Evolutionary conservation across 2,797 vertebrate genomes (phyloP).

Genomic region (Odontamblyopus rebecca): DNA sequence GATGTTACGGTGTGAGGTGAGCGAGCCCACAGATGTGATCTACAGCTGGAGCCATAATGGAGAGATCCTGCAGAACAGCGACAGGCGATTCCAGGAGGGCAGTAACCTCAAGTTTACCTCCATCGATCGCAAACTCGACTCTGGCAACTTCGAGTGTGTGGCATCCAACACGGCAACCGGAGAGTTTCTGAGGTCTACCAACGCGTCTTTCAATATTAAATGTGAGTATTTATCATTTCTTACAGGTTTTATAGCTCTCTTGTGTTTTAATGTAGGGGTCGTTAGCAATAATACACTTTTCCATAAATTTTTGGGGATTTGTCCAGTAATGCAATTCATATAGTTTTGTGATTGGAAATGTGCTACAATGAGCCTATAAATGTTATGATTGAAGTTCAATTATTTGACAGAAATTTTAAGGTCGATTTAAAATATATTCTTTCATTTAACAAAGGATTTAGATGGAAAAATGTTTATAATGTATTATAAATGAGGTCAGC

Average conservation of each 20-base stretch:
- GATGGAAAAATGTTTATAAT: no score
- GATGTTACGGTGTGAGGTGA: slow-evolving; percentile 93
- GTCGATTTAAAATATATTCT: no score
- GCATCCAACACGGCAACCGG: slow-evolving; percentile 68
- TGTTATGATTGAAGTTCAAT: neutral
- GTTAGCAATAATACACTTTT: neutral
- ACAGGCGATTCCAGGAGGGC: slow-evolving; percentile 87
- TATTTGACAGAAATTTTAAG: neutral
- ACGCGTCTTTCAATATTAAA: slow-evolving; percentile 96
- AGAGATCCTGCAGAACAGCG: slow-evolving; percentile 68
- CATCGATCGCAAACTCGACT: slow-evolving; percentile 85
- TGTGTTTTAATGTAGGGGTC: neutral
- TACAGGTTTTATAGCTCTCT: neutral
- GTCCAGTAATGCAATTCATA: no score
- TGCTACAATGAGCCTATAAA: neutral
- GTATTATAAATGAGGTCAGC: no score
- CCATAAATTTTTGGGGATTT: no score
- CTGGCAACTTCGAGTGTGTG: slow-evolving; percentile 87
- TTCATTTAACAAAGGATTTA: no score
- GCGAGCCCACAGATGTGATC: slow-evolving; percentile 61
- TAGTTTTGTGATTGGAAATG: neutral
- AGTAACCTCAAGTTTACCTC: slow-evolving; percentile 91
- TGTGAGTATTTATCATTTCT: slow-evolving; percentile 80
- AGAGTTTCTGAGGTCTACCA: slow-evolving; percentile 80
- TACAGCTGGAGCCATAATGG: slow-evolving; percentile 87